Evolutionary conservation across 2,797 vertebrate genomes (phyloP), one percentile per base, ranked within the genome.

Genomic region (Atherinosoma microstoma): DNA sequence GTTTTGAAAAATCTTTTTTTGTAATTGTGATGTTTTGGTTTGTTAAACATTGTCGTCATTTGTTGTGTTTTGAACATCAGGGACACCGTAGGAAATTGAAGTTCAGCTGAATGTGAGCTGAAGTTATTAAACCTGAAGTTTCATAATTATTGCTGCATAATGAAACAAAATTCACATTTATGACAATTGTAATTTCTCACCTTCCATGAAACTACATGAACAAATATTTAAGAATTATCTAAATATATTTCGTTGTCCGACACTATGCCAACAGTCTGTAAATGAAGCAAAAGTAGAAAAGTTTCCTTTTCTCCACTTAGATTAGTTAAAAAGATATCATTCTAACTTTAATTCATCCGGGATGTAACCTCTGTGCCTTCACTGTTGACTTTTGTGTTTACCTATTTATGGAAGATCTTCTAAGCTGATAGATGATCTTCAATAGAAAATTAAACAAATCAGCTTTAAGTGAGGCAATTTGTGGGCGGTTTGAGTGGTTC

Each of bases 371-470:
- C 40, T 42, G 6, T 8, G 5, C 13, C 1, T 18, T 7, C 18
- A 13, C 12, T 4, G 36, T 38, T 38, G 36, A 45, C 18, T 45
- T 45, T 7, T 6, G 16, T 45, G 42, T 42, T 18, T 42, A 42
- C 15, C 18, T 45, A 8, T 45, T 47, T 9, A 47, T n/a, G 20
- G 45, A 47, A n/a, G 53, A 61, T 66, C 53, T 63, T 29, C 27
- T 11, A 15, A 58, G 40, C 57, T 32, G 2, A 63, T 70, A 75
- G 59, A 62, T 58, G 34, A 47, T 10, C 22, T 54, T 73, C 18
- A 71, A 82, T 73, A 78, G 18, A 8, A 70, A 81, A 49, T 62
- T 35, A 8, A 64, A 61, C 67, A 67, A 75, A 79, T 70, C 56
- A 70, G 36, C 62, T 61, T 38, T n/a, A 57, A 58, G 11, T 12